phyloP scores from a whole-genome alignment of 2,797 vertebrate genomes.

The Dromococcyx pavoninus region DNA sequence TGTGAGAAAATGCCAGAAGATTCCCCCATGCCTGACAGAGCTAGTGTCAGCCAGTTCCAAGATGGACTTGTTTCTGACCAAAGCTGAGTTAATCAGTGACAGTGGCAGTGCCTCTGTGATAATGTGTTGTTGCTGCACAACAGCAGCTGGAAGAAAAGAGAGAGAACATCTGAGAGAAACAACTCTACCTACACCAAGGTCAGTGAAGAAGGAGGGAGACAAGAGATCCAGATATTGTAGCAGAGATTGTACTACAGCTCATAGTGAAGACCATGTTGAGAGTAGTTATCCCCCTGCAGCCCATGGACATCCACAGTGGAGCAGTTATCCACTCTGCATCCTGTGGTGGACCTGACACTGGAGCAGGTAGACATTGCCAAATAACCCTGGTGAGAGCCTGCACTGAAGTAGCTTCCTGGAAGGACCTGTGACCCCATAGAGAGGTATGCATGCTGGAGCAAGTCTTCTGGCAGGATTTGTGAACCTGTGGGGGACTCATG shows the following conservation, averaged over 20 bases:
- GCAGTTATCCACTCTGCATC: not conserved
- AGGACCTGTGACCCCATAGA: not conserved
- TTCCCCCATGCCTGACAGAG: too few species aligned
- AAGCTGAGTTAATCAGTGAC: fast-evolving
- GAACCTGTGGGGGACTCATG: fast-evolving
- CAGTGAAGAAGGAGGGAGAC: too few species aligned
- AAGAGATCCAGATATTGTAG: fast-evolving
- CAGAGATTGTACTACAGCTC: not conserved
- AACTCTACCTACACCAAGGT: not conserved
- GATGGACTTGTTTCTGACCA: fast-evolving
- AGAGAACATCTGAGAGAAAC: not conserved
- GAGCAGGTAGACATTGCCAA: not conserved
- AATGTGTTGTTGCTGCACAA: not conserved
- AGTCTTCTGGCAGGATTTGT: not conserved
- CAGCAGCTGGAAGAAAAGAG: not conserved
- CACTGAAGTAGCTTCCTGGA: not conserved
- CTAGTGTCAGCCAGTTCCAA: not conserved
- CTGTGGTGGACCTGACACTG: fast-evolving
- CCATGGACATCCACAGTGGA: not conserved
- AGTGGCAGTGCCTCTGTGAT: fast-evolving
- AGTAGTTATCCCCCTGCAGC: not conserved
- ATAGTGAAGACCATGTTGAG: not conserved
- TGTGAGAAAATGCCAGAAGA: not conserved
- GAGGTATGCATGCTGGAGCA: not conserved
- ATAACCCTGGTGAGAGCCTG: not conserved